These are phyloP conservation scores for Ceuthmochares aereus DNA, from an alignment of 2,113 vertebrate species.

Conservation along the genomic window DNA sequence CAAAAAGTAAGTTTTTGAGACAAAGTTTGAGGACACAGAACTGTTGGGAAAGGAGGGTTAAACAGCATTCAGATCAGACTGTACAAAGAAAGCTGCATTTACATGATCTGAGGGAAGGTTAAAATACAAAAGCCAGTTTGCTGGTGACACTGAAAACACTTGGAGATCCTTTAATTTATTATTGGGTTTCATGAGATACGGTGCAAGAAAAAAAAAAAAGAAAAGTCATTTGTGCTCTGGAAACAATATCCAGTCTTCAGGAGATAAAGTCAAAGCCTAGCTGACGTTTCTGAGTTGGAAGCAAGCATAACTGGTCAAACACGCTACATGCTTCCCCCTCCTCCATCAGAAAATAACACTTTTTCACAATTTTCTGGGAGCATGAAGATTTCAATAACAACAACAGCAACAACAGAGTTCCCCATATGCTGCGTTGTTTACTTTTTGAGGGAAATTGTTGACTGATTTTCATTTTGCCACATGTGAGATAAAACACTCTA, in stretches of 20 bases:
- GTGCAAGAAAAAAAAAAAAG: neutral
- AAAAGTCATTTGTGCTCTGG: neutral
- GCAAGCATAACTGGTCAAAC: slow-evolving; percentile 12
- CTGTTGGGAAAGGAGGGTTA: slow-evolving; percentile 44
- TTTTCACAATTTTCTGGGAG: neutral
- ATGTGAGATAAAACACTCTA: slow-evolving; percentile 23
- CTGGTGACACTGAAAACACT: neutral
- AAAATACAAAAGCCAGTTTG: neutral
- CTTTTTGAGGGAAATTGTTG: neutral
- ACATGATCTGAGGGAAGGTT: neutral
- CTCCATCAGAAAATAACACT: neutral
- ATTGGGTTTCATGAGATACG: neutral
- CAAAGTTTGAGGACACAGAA: slow-evolving; percentile 69
- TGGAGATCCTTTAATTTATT: neutral
- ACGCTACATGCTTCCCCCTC: neutral
- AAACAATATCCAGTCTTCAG: neutral
- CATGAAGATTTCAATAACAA: neutral
- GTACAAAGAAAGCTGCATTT: neutral
- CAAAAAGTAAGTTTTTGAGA: slow-evolving; percentile 70
- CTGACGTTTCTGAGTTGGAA: neutral
- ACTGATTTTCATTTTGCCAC: slow-evolving; percentile 4
- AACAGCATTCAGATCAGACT: slow-evolving; percentile 8
- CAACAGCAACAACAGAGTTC: slow-evolving; percentile 14
- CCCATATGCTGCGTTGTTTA: neutral
- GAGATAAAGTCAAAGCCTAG: neutral